Evolutionary conservation across 2,888 invertebrate species (phyloP).

Genomic region (Syritta pipiens): DNA sequence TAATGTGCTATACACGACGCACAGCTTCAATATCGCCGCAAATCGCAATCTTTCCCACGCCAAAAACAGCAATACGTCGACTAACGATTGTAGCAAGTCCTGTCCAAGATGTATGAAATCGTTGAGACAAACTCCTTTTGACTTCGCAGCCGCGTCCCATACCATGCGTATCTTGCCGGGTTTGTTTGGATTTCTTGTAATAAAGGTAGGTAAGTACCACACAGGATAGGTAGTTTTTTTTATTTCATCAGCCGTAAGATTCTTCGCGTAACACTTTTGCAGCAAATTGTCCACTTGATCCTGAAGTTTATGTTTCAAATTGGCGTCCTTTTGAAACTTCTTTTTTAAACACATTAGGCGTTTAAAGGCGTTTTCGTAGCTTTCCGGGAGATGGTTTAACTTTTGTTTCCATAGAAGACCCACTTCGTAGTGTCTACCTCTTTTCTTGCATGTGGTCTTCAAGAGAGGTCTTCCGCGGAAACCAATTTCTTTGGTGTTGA

Average conservation of each 20-base stretch:
- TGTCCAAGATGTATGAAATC: slow-evolving; percentile 73
- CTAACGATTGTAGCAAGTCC: slow-evolving; percentile 63
- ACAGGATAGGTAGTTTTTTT: background rate
- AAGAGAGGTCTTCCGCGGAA: slow-evolving; percentile 45
- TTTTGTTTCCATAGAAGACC: slow-evolving; percentile 70
- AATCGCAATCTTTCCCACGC: background rate
- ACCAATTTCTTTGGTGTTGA: slow-evolving; percentile 2
- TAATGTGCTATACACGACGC: slow-evolving; percentile 53
- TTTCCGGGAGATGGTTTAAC: slow-evolving; percentile 47
- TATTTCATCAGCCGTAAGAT: slow-evolving; percentile 46
- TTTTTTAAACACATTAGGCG: slow-evolving; percentile 60
- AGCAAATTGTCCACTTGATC: slow-evolving; percentile 59
- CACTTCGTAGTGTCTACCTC: slow-evolving; percentile 52
- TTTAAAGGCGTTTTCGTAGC: slow-evolving; percentile 52
- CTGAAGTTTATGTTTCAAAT: slow-evolving; percentile 40
- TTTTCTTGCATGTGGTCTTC: slow-evolving; percentile 38
- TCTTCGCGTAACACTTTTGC: slow-evolving; percentile 57
- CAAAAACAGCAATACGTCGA: background rate
- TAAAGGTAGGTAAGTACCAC: background rate
- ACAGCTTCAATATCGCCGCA: slow-evolving; percentile 14
- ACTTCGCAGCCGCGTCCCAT: slow-evolving; percentile 73
- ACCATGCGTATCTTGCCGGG: slow-evolving; percentile 71
- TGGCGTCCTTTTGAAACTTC: slow-evolving; percentile 51
- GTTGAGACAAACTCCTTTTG: slow-evolving; percentile 71
- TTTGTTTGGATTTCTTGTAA: slow-evolving; percentile 69